Evolutionary conservation across 2,888 invertebrate genomes (phyloP), one percentile per base, ranked within the genome.

Genomic region (Branchellion lobata): DNA sequence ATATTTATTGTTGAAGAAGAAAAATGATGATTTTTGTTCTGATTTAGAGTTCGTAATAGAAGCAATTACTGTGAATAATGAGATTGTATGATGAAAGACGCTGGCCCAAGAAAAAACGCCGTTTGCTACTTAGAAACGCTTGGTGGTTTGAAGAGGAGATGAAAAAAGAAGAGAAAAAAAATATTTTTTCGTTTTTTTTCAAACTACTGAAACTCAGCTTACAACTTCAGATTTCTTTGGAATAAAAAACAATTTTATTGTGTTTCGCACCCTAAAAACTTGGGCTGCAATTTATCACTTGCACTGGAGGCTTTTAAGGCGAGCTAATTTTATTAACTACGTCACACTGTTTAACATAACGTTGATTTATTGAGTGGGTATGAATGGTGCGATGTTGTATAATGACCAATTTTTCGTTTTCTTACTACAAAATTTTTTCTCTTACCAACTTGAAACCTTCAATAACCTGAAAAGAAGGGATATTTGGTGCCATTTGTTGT

Each of bases 401-500:
- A n/a, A n/a, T n/a, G n/a, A n/a, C n/a, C n/a, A n/a, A n/a, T n/a
- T n/a, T n/a, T n/a, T n/a, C n/a, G n/a, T n/a, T n/a, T n/a, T n/a
- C n/a, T n/a, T n/a, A n/a, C n/a, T n/a, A n/a, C n/a, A n/a, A n/a
- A n/a, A n/a, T n/a, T n/a, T n/a, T n/a, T 72, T 18, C 14, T n/a
- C 8, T 65, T 65, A 65, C n/a, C 3, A 65, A n/a, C n/a, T 11
- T 65, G 65, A 65, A 65, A 11, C 24, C 21, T n/a, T 65, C 65
- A 65, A 40, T 14, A 29, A 75, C 75, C 75, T 75, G 75, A 53
- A 75, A 75, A 75, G 27, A 29, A 75, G 27, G 0, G 75, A 40
- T 14, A 75, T 51, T 53, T 75, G 75, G 31, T 75, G 75, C 75
- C 75, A 75, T 31, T 31, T 47, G 29, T 53, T 40, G 24, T 75